These are phyloP conservation scores for Clivina fossor DNA, from an alignment of 2,888 invertebrate species.

Conservation along the genomic window DNA sequence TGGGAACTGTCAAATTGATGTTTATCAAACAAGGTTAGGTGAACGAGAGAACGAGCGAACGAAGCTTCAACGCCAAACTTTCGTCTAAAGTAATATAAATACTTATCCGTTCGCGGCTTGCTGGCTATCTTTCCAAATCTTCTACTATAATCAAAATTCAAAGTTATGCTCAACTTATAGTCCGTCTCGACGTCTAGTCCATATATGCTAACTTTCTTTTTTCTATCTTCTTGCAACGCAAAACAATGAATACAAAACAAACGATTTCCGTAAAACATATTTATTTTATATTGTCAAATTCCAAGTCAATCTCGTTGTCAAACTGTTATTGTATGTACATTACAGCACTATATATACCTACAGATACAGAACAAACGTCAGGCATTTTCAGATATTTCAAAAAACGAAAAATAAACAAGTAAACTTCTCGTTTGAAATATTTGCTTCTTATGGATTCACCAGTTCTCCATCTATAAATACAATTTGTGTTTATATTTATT, in stretches of 20 bases:
- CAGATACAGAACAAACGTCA: too few relatives aligned
- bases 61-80: constrained; percentile 6
- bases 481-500: constrained; percentile 31
- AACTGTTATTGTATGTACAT: constrained; percentile 11
- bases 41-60: not conserved
- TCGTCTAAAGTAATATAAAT: constrained; percentile 17
- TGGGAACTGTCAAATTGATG: constrained; percentile 29
- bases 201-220: constrained; percentile 17
- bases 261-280: constrained; percentile 25
- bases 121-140: constrained; percentile 10
- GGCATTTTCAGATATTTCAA: too few relatives aligned
- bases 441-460: constrained; percentile 21
- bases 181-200: not conserved
- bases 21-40: constrained; percentile 32
- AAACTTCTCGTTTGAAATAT: constrained; percentile 15
- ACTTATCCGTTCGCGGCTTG: not conserved
- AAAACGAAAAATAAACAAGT: constrained; percentile 24
- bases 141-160: constrained; percentile 15
- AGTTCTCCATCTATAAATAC: constrained; percentile 15
- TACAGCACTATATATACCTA: too few relatives aligned
- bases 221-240: constrained; percentile 18
- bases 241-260: constrained; percentile 24
- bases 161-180: constrained; percentile 7
- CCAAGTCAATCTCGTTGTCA: constrained; percentile 7
- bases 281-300: constrained; percentile 20